These are phyloP conservation scores for Andrena dorsata DNA, from an alignment of 2,888 invertebrate genomes.

Conservation along the genomic window DNA sequence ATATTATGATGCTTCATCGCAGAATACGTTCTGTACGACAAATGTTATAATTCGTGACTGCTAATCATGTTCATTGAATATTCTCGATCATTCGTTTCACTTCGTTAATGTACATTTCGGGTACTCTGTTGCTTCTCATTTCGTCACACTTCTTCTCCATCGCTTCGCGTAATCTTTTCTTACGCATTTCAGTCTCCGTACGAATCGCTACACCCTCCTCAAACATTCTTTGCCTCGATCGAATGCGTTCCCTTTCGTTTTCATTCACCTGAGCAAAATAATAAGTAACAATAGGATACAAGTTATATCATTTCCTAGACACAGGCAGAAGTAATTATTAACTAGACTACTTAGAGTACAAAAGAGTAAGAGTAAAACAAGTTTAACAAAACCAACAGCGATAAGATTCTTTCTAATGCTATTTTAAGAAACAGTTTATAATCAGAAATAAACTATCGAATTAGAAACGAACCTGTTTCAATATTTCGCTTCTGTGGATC, in stretches of 20 bases:
- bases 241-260: constrained; percentile 89
- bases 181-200: constrained; percentile 87
- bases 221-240: constrained; percentile 87
- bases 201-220: constrained; percentile 89
- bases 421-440: neutral
- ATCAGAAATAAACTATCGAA: neutral
- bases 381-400: neutral
- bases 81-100: constrained; percentile 81
- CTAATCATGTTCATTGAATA: constrained; percentile 68
- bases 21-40: constrained; percentile 24
- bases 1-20: neutral
- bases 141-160: constrained; percentile 87
- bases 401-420: neutral
- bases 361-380: neutral
- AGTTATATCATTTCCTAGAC: neutral
- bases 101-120: constrained; percentile 87
- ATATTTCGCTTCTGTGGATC: constrained; percentile 88
- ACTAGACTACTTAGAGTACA: neutral
- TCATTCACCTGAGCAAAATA: constrained; percentile 86
- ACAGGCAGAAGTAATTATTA: neutral
- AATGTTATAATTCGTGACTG: constrained; percentile 5
- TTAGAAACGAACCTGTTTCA: constrained; percentile 86
- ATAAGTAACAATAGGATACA: neutral
- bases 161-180: constrained; percentile 85
- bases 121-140: constrained; percentile 87